A percentile compares a stretch with the other conserved stretches of the same genome.
Evolutionary conservation across 2,888 invertebrate species (phyloP).

Genomic region (Polylopha cassiicola): DNA sequence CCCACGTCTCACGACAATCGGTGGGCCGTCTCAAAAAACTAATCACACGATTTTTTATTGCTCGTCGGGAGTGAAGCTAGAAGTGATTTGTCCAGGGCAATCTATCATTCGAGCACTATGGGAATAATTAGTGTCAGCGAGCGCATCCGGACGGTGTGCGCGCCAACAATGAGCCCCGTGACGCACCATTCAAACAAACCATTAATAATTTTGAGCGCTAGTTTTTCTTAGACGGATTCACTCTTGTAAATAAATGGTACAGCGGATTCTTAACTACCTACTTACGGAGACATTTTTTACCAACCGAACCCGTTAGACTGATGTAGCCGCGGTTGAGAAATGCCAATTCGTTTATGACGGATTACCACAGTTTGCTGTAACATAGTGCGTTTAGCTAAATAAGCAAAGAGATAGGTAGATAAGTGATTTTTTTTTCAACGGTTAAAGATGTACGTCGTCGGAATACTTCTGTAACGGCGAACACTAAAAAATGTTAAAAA

Average conservation of each 20-base stretch:
- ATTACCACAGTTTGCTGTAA: conserved; percentile 4
- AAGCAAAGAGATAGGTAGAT: conserved; percentile 26
- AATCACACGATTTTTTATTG: conserved; percentile 68
- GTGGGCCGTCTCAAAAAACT: conserved; percentile 58
- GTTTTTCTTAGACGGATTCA: conserved; percentile 71
- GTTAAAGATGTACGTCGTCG: conserved; percentile 30
- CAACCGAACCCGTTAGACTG: conserved; percentile 49
- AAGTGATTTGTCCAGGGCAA: conserved; percentile 75
- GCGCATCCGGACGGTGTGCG: conserved; percentile 68
- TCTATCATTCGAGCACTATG: conserved; percentile 75
- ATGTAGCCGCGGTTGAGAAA: conserved; percentile 36
- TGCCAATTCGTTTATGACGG: conserved; percentile 26
- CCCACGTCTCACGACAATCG: conserved; percentile 60
- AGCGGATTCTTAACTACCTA: conserved; percentile 70
- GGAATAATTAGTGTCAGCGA: conserved; percentile 76
- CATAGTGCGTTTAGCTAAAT: conserved; percentile 23
- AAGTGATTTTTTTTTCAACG: conserved; percentile 22
- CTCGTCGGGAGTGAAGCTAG: conserved; percentile 56
- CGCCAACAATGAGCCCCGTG: conserved; percentile 69
- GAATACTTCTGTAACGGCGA: conserved; percentile 30
- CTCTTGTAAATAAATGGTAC: conserved; percentile 75
- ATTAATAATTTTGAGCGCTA: conserved; percentile 74
- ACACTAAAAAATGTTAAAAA: conserved; percentile 38
- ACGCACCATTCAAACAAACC: conserved; percentile 75
- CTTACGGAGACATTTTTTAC: conserved; percentile 71